Evolutionary conservation across 1,140 invertebrate species (phyloP), one percentile per base, ranked within the genome.

Genomic region (Cephus cinctus): DNA sequence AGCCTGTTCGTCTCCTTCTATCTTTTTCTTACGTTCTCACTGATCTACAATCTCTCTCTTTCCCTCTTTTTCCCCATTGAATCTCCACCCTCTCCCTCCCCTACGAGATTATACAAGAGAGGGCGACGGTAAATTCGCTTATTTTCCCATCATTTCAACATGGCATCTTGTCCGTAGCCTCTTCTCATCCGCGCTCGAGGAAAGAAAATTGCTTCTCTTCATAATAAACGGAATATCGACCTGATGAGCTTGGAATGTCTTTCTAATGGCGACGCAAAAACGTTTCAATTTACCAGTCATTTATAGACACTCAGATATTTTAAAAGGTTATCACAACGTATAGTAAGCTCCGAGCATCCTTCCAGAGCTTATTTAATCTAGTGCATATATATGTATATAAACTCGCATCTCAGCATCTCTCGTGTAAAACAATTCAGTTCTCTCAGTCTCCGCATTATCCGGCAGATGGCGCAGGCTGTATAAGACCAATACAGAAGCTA

Each of bases 141-240:
- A 75, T 74, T 71, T 76, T 75, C 63, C 52, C 69, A 73, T 74
- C 69, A 67, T 63, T 67, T 61, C 63, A 56, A 43, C 65, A 63
- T 61, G 61, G 67, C 74, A 70, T 73, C 68, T 73, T 75, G 69
- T 73, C 64, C 59, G 54, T 59, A 61, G 59, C 56, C 59, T 71
- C 67, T 63, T 69, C 65, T 71, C 66, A 65, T 67, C 60, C 55
- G 42, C 40, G 56, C 61, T 47, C 32, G 38, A 45, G 25, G 52
- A 67, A 73, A 71, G 70, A 75, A 76, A 76, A 76, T 76, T 75
- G 72, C 65, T 73, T 75, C 69, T 71, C 67, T 54, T 73, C 54
- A 60, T 65, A n/a, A n/a, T n/a, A 64, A 73, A 60, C 59, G 51
- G 59, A 74, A 76, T 74, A 76, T 74, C 67, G 52, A 59, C 54